Evolutionary conservation across 2,797 vertebrate genomes (phyloP), one percentile per base, ranked within the genome.

Genomic region (Rachycentron canadum): DNA sequence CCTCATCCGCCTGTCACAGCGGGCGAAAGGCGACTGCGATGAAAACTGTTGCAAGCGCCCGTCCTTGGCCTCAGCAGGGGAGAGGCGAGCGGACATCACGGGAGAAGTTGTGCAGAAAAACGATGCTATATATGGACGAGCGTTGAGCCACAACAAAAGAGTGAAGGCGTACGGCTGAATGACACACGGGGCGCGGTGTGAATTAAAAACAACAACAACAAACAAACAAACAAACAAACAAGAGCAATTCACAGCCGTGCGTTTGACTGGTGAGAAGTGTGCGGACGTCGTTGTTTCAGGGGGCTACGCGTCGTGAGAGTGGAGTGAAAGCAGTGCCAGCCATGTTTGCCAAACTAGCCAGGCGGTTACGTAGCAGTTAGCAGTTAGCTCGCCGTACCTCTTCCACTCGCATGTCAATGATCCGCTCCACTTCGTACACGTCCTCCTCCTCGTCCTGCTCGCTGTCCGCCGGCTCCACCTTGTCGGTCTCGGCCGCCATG

Each of bases 361-460:
- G 74, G 30, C 50, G 16, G 79, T 83, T 81, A 81, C 10, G 30
- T 85, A 90, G 82, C 82, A 26, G 60, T 32, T 81, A 79, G 81
- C 74, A 13, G 13, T 9, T 79, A 85, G 73, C 79, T 28, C 9
- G 14, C 25, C 4, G 92, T 92, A 99, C 98, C 95, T 95, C 97
- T 50, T 97, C 96, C 23, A 91, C 94, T 70, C 97, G 97, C 95
- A 97, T 93, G 93, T 99, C 98, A 82, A 99, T 95, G 92, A 99
- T 99, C 90, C 93, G 93, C 90, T 99, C 98, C 95, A 99, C 98
- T 85, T 99, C 98, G 88, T 97, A 99, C 13, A 97, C 96, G 34
- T 96, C 97, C 40, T 96, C 97, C 56, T 96, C 95, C 38, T 95
- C 95, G 17, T 97, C 97, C 55, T 96, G 96, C 17, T 97, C 96